Evolutionary conservation across 2,113 vertebrate species (phyloP).

Genomic region (Falcunculus frontatus): DNA sequence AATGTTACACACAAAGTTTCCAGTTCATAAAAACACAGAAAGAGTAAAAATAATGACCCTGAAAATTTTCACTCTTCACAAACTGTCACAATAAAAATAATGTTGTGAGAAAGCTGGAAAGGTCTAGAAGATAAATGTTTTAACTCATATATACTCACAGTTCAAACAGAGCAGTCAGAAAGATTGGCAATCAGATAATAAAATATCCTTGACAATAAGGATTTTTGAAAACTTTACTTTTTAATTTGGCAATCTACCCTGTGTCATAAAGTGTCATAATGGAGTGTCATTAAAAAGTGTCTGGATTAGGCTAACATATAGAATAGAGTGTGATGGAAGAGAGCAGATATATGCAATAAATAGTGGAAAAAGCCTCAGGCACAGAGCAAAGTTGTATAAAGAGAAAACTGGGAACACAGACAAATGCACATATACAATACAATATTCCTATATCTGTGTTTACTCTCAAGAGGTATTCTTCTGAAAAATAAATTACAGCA

Average conservation of each 20-base stretch:
- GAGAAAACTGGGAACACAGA: not conserved
- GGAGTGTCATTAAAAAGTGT: not conserved
- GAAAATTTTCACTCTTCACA: not conserved
- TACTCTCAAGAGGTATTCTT: constrained; percentile 36
- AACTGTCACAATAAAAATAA: not conserved
- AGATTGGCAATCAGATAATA: not conserved
- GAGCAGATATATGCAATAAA: not conserved
- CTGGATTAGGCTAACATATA: not conserved
- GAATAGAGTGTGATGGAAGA: not conserved
- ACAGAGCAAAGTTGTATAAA: not conserved
- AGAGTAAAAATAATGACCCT: not conserved
- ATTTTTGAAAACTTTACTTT: not conserved
- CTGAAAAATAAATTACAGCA: constrained; percentile 43
- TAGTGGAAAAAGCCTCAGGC: not conserved
- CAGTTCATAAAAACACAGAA: not conserved
- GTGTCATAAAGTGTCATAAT: not conserved
- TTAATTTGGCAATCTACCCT: not conserved
- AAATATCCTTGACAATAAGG: not conserved
- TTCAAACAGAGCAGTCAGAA: not conserved
- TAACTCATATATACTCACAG: not conserved
- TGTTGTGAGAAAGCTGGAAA: not conserved
- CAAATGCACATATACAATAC: not conserved
- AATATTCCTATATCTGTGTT: not conserved
- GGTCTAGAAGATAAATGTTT: not conserved
- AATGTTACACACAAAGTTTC: not conserved